A percentile compares a stretch with the other conserved stretches of the same genome.
Evolutionary conservation across 2,888 invertebrate species (phyloP).

Genomic region (Onthophagus sagittarius): DNA sequence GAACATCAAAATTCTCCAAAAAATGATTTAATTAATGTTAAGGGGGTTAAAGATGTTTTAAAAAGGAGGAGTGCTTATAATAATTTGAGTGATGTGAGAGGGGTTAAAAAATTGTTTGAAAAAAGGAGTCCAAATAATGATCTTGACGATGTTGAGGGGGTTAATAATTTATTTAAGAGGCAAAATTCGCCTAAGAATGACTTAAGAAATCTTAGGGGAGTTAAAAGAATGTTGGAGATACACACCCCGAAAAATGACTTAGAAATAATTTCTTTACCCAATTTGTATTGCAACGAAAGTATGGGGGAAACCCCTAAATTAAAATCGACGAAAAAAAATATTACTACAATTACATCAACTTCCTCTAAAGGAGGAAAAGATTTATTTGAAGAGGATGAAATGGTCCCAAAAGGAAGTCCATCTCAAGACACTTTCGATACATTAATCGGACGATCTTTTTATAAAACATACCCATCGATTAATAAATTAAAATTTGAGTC

Average conservation of each 20-base stretch:
- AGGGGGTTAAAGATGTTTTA: conserved; percentile 33
- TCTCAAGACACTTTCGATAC: conserved; percentile 24
- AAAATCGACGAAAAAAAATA: conserved; percentile 28
- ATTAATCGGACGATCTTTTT: neutral
- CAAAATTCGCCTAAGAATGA: conserved; percentile 43
- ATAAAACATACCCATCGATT: conserved; percentile 2
- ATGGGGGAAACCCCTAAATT: conserved; percentile 28
- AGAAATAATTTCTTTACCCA: conserved; percentile 39
- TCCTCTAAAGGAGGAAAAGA: conserved; percentile 42
- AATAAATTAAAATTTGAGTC: neutral
- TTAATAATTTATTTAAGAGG: neutral
- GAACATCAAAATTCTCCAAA: conserved; percentile 30
- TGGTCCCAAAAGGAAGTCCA: conserved; percentile 34
- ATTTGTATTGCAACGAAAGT: conserved; percentile 44
- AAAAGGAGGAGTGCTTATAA: conserved; percentile 41
- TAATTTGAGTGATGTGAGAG: conserved; percentile 41
- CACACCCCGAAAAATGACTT: conserved; percentile 45
- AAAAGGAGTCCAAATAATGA: conserved; percentile 43
- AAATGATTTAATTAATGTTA: conserved; percentile 48
- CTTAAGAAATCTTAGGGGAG: conserved; percentile 45
- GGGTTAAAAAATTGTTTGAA: conserved; percentile 21
- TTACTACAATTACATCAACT: conserved; percentile 35
- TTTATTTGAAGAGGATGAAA: conserved; percentile 30
- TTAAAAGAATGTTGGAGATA: conserved; percentile 40
- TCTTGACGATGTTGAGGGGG: conserved; percentile 40